phyloP scores from a whole-genome alignment of 2,113 vertebrate species.

The Polyodon spathula region DNA sequence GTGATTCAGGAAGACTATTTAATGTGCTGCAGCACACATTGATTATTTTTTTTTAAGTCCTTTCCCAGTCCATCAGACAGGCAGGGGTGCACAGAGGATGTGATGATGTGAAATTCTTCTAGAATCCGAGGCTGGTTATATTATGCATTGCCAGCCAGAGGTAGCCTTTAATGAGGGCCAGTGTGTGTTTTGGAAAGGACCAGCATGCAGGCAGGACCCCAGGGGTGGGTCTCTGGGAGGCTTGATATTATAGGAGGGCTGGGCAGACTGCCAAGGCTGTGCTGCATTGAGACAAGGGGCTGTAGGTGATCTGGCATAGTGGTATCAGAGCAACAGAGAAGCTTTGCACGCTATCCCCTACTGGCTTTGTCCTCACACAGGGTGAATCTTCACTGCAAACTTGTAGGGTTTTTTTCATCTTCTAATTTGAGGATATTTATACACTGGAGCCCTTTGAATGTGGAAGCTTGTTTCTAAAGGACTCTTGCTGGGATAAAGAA shows the following conservation, averaged over 20 bases:
- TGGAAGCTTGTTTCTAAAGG: too few species aligned
- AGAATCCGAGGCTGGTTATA: too few species aligned
- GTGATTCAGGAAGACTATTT: not conserved
- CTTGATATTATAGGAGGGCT: slow-evolving; percentile 20
- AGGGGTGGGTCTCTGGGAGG: slow-evolving; percentile 9
- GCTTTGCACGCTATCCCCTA: not conserved
- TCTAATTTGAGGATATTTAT: not conserved
- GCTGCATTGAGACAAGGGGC: slow-evolving; percentile 19
- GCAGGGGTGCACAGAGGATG: too few species aligned
- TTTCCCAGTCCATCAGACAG: too few species aligned
- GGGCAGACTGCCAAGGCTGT: slow-evolving; percentile 24
- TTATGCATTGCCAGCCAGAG: too few species aligned
- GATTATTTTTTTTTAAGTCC: too few species aligned
- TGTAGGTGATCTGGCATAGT: slow-evolving; percentile 16
- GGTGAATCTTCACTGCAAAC: slow-evolving; percentile 7
- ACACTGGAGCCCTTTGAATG: too few species aligned
- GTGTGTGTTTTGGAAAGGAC: slow-evolving; percentile 53
- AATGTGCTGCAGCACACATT: too few species aligned
- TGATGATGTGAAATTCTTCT: too few species aligned
- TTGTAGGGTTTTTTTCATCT: not conserved
- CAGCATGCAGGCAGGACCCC: slow-evolving; percentile 24
- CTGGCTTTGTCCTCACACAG: slow-evolving; percentile 5
- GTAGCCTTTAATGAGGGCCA: too few species aligned
- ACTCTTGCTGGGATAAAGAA: too few species aligned
- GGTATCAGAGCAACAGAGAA: not conserved